A percentile compares a stretch with the other conserved stretches of the same genome.
Evolutionary conservation across 2,113 vertebrate genomes (phyloP).

Genomic region (Embiotoca jacksoni): DNA sequence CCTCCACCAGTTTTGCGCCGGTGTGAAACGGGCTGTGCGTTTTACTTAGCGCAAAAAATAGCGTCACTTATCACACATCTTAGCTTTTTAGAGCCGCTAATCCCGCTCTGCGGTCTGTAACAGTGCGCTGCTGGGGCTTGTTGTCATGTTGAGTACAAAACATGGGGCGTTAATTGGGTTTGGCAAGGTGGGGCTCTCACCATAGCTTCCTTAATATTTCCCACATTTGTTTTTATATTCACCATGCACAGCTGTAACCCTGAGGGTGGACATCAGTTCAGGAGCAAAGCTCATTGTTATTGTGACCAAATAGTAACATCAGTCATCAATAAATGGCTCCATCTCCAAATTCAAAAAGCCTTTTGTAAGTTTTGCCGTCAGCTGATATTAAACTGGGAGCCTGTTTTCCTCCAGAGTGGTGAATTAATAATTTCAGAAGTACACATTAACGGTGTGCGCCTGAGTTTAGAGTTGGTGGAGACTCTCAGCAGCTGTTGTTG

Average conservation of each 20-base stretch:
- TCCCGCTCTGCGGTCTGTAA: background rate
- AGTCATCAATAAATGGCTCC: background rate
- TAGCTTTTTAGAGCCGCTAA: background rate
- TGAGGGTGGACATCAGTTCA: conserved; percentile 6
- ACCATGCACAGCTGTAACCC: background rate
- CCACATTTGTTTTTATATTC: background rate
- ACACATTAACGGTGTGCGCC: conserved; percentile 34
- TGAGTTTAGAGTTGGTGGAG: too few relatives aligned
- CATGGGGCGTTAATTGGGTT: background rate
- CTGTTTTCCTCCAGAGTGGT: conserved; percentile 36
- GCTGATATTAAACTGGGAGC: conserved; percentile 9
- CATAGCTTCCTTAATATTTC: background rate
- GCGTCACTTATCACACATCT: conserved; percentile 37
- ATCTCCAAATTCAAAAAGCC: background rate
- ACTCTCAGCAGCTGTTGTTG: too few relatives aligned
- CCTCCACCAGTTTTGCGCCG: background rate
- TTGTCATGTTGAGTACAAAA: background rate
- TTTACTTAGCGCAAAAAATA: conserved; percentile 68
- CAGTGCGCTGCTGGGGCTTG: background rate
- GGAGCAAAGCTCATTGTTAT: background rate
- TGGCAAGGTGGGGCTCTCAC: background rate
- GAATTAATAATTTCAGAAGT: conserved; percentile 54
- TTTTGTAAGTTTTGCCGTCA: conserved; percentile 30
- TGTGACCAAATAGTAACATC: background rate
- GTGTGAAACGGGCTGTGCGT: conserved; percentile 13